Evolutionary conservation across 2,797 vertebrate species (phyloP).

Genomic region (Falco cherrug): DNA sequence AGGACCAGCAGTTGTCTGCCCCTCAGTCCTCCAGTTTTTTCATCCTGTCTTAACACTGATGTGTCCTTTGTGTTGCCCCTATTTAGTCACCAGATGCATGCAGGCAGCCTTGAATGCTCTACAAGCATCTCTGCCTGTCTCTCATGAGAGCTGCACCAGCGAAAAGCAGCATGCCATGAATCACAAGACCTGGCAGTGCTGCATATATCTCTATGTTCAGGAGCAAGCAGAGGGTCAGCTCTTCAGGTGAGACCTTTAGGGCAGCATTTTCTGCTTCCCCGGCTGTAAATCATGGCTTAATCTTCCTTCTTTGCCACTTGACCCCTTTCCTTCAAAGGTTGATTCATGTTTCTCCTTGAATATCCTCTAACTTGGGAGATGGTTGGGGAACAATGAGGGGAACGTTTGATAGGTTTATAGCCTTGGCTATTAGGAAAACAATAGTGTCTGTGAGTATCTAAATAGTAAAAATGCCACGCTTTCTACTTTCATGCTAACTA

Average conservation of each 20-base stretch:
- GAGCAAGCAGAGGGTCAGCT: slow-evolving; percentile 3
- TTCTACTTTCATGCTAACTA: neutral
- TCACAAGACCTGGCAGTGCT: neutral
- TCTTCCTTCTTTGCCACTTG: neutral
- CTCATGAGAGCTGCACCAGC: slow-evolving; percentile 12
- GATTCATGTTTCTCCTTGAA: slow-evolving; percentile 57
- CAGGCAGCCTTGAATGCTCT: neutral
- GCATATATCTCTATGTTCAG: slow-evolving; percentile 13
- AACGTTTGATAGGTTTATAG: neutral
- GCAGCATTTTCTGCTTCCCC: neutral
- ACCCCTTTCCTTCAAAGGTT: neutral
- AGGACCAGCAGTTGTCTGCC: neutral
- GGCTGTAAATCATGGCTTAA: slow-evolving; percentile 35
- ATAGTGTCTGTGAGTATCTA: neutral
- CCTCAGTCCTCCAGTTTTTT: neutral
- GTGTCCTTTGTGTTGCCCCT: neutral
- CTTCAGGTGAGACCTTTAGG: slow-evolving; percentile 35
- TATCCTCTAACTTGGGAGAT: neutral
- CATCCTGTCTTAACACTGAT: accelerated
- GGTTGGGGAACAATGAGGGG: neutral
- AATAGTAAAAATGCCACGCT: neutral
- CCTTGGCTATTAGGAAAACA: neutral
- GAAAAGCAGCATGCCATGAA: neutral
- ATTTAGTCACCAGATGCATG: neutral
- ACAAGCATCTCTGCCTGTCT: neutral